Base-by-base conservation (phyloP, 2,113 vertebrate genomes). In the Gymnarchus niloticus region DNA sequence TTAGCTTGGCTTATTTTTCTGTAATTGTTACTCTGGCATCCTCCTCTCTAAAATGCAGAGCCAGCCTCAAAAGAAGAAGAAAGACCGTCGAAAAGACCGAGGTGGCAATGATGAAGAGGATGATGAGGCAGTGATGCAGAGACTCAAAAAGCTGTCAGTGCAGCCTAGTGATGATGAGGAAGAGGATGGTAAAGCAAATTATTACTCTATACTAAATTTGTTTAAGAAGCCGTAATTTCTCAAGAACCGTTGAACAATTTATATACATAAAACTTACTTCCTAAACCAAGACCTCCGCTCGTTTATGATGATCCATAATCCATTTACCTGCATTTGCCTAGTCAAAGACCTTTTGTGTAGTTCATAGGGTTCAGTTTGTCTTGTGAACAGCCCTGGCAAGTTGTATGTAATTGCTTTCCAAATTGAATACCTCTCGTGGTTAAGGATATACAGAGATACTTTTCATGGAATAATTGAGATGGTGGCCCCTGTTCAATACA, bases 101-200 rank as follows among this genome's bases (percentile, higher is more conserved):
- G 93, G 90, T 41, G 95, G 91, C 33, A 93, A 91, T 9, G 82
- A 37, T 0, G 95, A 93, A 5, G 92, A 94, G 0, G 93, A 95
- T 0, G 93, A 93, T 21, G 93, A 94, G 1, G 93, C 94, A 9
- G 92, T 96, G 83, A 94, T 94, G 89, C 87, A 96, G 87, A 95
- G 92, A 48, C 91, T 98, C 56, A 95, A 96, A 84, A 96, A 96
- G 87, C 94, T 97, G 0, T 96, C 96, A 0, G 93, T 96, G 3
- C 94, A 95, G 57, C 91, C 93, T 52, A 96, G 95, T 48, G 96
- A 97, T 46, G 95, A 97, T 37, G 94, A 95, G 25, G 91, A 95
- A 49, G 87, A 85, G 23, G 88, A 85, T 83, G 59, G 91, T 90
- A 4, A 80, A 3, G 81, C 23, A 14, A 51, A 25, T 48, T 44